Conservation (phyloP, 2,888 invertebrate genomes). For the Melinopterus prodromus region DNA sequence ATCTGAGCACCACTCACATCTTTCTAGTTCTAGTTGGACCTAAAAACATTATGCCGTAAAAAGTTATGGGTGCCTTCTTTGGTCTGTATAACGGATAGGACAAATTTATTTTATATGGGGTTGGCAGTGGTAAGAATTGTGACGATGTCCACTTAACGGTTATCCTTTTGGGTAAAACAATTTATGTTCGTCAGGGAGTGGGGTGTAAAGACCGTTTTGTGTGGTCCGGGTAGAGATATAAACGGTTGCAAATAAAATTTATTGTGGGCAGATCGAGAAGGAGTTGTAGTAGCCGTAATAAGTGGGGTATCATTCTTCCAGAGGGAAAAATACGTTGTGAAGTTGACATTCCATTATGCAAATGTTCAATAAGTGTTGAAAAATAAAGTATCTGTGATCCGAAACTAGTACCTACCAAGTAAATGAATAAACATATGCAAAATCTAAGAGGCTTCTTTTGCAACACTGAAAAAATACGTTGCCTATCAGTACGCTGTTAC, state of each 20-base stretch:
- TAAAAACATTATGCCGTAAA: neutral
- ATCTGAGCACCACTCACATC: conserved; percentile 16
- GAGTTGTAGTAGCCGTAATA: conserved; percentile 8
- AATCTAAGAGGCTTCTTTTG: too few species aligned
- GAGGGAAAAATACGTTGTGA: conserved; percentile 7
- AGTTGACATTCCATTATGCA: too few species aligned
- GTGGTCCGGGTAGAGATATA: conserved; percentile 39
- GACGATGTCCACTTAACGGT: conserved; percentile 38
- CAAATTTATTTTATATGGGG: neutral
- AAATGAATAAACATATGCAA: too few species aligned
- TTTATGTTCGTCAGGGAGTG: conserved; percentile 40
- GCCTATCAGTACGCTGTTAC: neutral
- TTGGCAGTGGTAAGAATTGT: conserved; percentile 28
- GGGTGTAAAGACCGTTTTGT: conserved; percentile 37
- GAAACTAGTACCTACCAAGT: too few species aligned
- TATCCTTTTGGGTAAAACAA: conserved; percentile 42
- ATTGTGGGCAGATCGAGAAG: conserved; percentile 25
- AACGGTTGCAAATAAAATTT: conserved; percentile 43
- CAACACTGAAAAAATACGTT: too few species aligned
- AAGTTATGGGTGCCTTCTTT: neutral
- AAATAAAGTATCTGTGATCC: too few species aligned
- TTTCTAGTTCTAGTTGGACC: neutral
- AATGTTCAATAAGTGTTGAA: too few species aligned
- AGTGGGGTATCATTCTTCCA: neutral
- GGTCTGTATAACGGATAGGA: conserved; percentile 9